Conservation (phyloP, 2,113 vertebrate genomes). For the Ibidorhyncha struthersii region DNA sequence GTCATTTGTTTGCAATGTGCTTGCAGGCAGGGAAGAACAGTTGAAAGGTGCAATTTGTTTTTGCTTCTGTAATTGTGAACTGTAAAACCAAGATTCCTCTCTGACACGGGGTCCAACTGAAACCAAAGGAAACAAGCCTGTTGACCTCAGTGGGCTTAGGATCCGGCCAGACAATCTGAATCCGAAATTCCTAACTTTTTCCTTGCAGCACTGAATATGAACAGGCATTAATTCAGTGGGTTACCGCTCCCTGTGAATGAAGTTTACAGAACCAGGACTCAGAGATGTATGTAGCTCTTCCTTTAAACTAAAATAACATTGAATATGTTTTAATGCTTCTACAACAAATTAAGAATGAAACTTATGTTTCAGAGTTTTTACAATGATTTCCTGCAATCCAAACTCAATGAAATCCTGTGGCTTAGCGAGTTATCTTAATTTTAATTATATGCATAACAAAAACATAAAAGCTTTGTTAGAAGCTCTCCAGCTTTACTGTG, state of each 20-base stretch:
- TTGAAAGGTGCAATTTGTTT: conserved; percentile 61
- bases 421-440: background rate
- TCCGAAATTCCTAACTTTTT: background rate
- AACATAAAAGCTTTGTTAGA: background rate
- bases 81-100: conserved; percentile 44
- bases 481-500: background rate
- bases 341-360: background rate
- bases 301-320: background rate
- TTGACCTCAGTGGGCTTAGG: background rate
- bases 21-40: conserved; percentile 61
- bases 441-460: background rate
- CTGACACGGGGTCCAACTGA: conserved; percentile 43
- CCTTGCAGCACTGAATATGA: background rate
- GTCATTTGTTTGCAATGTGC: conserved; percentile 59
- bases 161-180: background rate
- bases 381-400: background rate
- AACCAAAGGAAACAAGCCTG: conserved; percentile 13
- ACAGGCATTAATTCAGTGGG: background rate
- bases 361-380: background rate
- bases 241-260: background rate
- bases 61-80: conserved; percentile 48
- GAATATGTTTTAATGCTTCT: background rate
- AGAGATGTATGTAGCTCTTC: background rate
- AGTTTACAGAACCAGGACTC: background rate
- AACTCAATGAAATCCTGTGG: background rate